Conservation (phyloP, 2,888 invertebrate species). For the Scaptomyza flava region DNA sequence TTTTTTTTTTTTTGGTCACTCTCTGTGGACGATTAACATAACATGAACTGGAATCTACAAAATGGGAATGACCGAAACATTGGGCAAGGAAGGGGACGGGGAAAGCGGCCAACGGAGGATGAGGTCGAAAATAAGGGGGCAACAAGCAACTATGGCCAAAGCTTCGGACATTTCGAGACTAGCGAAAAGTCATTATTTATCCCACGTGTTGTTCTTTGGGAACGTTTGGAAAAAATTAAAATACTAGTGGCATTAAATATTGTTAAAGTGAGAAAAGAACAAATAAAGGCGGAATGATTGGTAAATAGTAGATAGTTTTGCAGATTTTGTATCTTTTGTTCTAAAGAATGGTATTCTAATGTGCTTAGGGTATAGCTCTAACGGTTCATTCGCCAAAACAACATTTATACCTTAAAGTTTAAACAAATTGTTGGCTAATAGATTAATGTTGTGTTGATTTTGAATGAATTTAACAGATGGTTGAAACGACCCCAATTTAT, state of each 20-base stretch:
- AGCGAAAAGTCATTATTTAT: constrained; percentile 66
- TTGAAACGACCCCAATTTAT: constrained; percentile 20
- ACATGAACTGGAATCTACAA: constrained; percentile 68
- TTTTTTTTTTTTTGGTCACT: constrained; percentile 33
- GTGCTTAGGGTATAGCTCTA: constrained; percentile 9
- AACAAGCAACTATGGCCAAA: constrained; percentile 27
- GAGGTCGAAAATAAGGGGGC: constrained; percentile 15
- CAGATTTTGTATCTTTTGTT: not conserved
- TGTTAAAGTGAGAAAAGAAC: not conserved
- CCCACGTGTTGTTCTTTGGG: constrained; percentile 25
- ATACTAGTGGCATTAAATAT: not conserved
- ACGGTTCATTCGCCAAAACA: constrained; percentile 27
- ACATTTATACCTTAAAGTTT: constrained; percentile 12
- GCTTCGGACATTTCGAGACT: constrained; percentile 56
- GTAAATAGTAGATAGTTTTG: not conserved
- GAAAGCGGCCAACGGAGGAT: not conserved
- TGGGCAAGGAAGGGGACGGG: not conserved
- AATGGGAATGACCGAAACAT: constrained; percentile 70
- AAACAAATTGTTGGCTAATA: not conserved
- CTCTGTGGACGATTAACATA: constrained; percentile 63
- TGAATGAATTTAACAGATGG: not conserved
- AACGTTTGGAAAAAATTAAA: not conserved
- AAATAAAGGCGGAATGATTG: not conserved
- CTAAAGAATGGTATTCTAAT: constrained; percentile 19
- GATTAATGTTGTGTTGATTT: constrained; percentile 1